Evolutionary conservation across 2,113 vertebrate species (phyloP).

Genomic region (Halcyon senegalensis): DNA sequence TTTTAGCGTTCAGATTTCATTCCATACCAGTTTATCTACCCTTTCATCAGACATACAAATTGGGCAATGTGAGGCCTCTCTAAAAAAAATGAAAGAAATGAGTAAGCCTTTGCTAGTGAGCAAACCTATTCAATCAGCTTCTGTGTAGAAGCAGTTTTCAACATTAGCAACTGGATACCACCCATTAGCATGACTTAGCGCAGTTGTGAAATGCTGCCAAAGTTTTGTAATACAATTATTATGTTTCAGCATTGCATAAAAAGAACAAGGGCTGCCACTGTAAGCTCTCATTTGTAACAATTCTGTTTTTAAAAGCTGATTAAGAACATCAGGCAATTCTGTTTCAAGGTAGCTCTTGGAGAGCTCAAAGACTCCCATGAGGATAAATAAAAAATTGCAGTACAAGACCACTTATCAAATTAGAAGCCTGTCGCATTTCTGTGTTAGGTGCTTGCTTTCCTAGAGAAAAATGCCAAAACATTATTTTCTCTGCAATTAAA

Average conservation of each 20-base stretch:
- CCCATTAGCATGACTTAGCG: conserved; percentile 43
- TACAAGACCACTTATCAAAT: conserved; percentile 25
- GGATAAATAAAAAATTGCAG: conserved; percentile 4
- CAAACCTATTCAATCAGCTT: conserved; percentile 42
- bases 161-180: conserved; percentile 61
- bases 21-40: background rate
- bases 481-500: background rate
- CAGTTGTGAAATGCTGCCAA: conserved; percentile 57
- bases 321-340: conserved; percentile 9
- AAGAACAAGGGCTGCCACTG: conserved; percentile 38
- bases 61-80: background rate
- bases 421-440: background rate
- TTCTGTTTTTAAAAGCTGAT: conserved; percentile 38
- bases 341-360: conserved; percentile 44
- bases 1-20: background rate
- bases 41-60: conserved; percentile 16
- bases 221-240: conserved; percentile 50
- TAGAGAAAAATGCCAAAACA: background rate
- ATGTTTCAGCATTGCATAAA: background rate
- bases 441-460: background rate
- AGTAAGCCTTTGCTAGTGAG: background rate
- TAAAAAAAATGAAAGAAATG: conserved; percentile 1
- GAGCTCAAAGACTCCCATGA: conserved; percentile 27
- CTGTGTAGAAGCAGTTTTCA: conserved; percentile 47
- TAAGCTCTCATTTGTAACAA: conserved; percentile 45